Evolutionary conservation across 1,140 invertebrate genomes (phyloP).

Genomic region (Colletes gigas): DNA sequence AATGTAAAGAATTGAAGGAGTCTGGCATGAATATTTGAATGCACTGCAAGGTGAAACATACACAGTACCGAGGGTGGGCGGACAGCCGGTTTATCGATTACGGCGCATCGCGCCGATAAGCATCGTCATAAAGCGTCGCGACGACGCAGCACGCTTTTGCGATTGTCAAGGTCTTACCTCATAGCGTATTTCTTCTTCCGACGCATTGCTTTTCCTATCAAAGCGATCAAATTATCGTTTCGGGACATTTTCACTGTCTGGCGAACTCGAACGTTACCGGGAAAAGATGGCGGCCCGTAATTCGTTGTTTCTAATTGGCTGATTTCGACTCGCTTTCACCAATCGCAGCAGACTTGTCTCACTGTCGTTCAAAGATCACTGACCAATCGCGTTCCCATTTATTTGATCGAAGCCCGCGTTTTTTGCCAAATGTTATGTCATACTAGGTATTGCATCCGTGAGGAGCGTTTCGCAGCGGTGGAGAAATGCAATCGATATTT

Average conservation of each 20-base stretch:
- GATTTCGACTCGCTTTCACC: background rate
- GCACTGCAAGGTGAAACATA: conserved; percentile 57
- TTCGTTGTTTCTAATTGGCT: conserved; percentile 12
- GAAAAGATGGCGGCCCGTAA: background rate
- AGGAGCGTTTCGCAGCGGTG: background rate
- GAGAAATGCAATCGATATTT: conserved; percentile 21
- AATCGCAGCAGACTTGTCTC: background rate
- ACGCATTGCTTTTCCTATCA: background rate
- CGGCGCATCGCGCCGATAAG: conserved; percentile 55
- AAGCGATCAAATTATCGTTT: too few relatives aligned
- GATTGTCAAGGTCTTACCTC: conserved; percentile 65
- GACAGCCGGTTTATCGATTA: conserved; percentile 61
- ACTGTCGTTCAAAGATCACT: background rate
- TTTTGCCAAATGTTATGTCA: conserved; percentile 40
- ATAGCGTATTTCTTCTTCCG: conserved; percentile 2
- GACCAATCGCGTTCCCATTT: conserved; percentile 7
- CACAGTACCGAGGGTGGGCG: conserved; percentile 47
- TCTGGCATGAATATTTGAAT: conserved; percentile 62
- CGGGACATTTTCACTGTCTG: background rate
- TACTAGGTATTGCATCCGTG: background rate
- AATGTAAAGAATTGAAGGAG: conserved; percentile 34
- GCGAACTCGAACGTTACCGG: conserved; percentile 6
- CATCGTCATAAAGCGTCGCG: conserved; percentile 54
- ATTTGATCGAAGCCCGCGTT: conserved; percentile 13
- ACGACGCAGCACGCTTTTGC: conserved; percentile 45